These are phyloP conservation scores for Drosophila rubida DNA, from an alignment of 2,888 invertebrate genomes.

Conservation along the genomic window DNA sequence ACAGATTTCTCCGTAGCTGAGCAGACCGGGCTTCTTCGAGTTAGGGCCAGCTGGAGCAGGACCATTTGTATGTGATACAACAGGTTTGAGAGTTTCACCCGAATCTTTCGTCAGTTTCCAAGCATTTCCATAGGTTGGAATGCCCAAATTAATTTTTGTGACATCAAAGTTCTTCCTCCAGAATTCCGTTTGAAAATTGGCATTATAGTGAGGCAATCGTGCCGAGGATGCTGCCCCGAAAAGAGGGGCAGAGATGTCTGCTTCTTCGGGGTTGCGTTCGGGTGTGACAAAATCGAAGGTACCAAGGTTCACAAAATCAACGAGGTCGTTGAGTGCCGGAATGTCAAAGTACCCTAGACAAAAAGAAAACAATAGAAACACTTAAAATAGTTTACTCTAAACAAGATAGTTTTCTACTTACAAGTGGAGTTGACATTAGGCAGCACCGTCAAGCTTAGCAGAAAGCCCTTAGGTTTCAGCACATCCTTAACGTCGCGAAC, in stretches of 20 bases:
- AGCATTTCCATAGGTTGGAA: neutral
- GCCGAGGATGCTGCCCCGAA: constrained; percentile 86
- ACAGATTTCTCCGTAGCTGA: constrained; percentile 93
- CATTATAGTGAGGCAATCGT: constrained; percentile 19
- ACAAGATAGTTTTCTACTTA: constrained; percentile 89
- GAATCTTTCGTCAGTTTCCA: constrained; percentile 87
- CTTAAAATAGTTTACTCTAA: neutral
- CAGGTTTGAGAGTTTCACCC: constrained; percentile 91
- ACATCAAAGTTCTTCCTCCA: neutral
- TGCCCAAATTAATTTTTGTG: neutral
- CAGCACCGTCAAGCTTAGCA: constrained; percentile 89
- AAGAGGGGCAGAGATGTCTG: neutral
- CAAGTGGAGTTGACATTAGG: constrained; percentile 92
- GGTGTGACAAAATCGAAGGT: constrained; percentile 2
- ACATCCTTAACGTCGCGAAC: constrained; percentile 90
- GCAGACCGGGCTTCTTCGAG: constrained; percentile 89
- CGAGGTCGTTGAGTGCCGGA: neutral
- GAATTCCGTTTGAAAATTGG: neutral
- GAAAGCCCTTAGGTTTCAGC: constrained; percentile 88
- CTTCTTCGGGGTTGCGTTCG: neutral
- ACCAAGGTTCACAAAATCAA: constrained; percentile 1
- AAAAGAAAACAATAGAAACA: too few species aligned
- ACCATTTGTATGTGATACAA: constrained; percentile 88
- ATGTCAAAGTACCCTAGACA: constrained; percentile 3
- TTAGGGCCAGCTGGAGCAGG: constrained; percentile 90